Evolutionary conservation across 2,888 invertebrate species (phyloP), one percentile per base, ranked within the genome.

Genomic region (Mactromeris polynyma): DNA sequence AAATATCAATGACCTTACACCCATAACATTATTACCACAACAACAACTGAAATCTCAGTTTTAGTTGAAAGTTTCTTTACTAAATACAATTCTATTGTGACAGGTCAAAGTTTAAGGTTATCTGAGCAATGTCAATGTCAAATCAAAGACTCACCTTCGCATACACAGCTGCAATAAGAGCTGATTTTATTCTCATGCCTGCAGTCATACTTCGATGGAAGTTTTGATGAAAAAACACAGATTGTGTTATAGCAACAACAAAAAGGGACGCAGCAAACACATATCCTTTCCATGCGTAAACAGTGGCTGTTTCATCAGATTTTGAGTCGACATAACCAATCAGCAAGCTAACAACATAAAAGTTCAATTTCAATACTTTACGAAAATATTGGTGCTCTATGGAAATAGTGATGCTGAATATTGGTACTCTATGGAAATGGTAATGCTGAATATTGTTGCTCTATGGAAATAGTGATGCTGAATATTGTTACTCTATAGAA

Each of bases 151-250:
- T 42, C 86, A 96, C 97, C 97, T 99, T 99, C 87, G 98, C 97
- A 96, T 99, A 99, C 94, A 99, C 98, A 85, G 98, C 98, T 93
- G 98, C 98, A n/a, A 98, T 98, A 42, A 99, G 97, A 0, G 98
- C 98, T 0, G 99, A 98, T 89, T 99, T 97, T 94, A 99, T 98
- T 87, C 98, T 98, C 97, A 99, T 98, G 3, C 99, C 99, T 31
- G 98, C 98, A 81, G 98, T 97, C 97, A 98, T 97, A 93, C 97
- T 96, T 87, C 98, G 97, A 95, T 99, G 98, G 97, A 99, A 99
- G 97, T 99, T 99, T 96, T 99, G 99, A 1, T 98, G 98, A 64
- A 99, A 97, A 81, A 99, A 97, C 93, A 99, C 96, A 0, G 99
- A 99, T 97, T 99, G 98, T 0, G 98, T 96, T 0, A 98, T 97